Evolutionary conservation across 2,888 invertebrate species (phyloP).

Genomic region (Hedya salicella): DNA sequence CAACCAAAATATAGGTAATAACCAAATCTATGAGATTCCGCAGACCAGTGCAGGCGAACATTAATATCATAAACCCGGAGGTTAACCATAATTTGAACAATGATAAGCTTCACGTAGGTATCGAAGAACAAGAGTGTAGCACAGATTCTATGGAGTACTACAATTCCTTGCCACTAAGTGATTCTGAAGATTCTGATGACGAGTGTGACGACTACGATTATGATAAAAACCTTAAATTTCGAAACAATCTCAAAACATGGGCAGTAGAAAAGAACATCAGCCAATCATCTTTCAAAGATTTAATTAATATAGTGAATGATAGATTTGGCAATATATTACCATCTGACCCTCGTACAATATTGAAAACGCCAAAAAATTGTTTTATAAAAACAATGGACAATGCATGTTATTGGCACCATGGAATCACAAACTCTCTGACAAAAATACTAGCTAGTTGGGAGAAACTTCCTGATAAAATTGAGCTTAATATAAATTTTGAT

Average conservation of each 20-base stretch:
- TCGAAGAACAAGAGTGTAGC: conserved; percentile 25
- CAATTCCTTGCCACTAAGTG: conserved; percentile 31
- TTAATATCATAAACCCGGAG: conserved; percentile 3
- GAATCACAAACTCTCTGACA: conserved; percentile 24
- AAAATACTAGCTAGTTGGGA: conserved; percentile 28
- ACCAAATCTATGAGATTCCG: background rate
- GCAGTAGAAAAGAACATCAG: conserved; percentile 20
- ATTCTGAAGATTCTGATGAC: conserved; percentile 28
- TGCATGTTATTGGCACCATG: conserved; percentile 22
- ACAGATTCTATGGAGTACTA: conserved; percentile 32
- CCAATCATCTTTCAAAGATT: conserved; percentile 22
- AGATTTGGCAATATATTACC: conserved; percentile 2
- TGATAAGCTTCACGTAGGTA: conserved; percentile 27
- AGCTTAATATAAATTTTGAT: conserved; percentile 24
- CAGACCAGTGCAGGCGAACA: background rate
- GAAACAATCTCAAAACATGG: conserved; percentile 24
- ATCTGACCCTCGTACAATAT: too few relatives aligned
- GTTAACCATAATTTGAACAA: conserved; percentile 27
- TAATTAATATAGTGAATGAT: conserved; percentile 19
- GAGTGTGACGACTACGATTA: conserved; percentile 23
- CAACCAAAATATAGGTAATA: conserved; percentile 1
- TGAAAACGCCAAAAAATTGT: background rate
- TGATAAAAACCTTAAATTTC: conserved; percentile 22
- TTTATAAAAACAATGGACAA: conserved; percentile 14
- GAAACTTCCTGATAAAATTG: conserved; percentile 22